Evolutionary conservation across 2,888 invertebrate genomes (phyloP), one percentile per base, ranked within the genome.

Genomic region (Leptopilina syphax): DNA sequence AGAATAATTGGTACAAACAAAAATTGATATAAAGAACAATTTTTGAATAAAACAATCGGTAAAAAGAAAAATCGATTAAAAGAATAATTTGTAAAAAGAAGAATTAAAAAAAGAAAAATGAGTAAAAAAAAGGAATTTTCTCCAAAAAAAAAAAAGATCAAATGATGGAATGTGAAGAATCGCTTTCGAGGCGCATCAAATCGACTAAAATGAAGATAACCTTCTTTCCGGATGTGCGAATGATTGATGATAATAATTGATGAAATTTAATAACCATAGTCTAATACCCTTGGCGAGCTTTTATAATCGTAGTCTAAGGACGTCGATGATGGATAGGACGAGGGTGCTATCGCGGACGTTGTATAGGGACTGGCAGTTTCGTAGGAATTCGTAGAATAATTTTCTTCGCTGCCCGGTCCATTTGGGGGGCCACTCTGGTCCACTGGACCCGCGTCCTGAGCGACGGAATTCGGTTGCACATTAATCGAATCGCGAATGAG

Each of bases 241-340:
- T 50, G 50, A 50, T 50, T 57, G 57, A 57, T 73, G 57, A 34
- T 73, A 9, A 34, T 27, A 27, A n/a, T 57, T 57, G 9, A 34
- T 57, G 34, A n/a, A 57, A 73, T 34, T 34, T 73, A 73, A 73
- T 54, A 73, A n/a, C 73, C 57, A 34, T 73, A 73, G n/a, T 73
- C 73, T n/a, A 73, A 4, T 57, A 73, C 73, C 10, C 41, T 73
- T 34, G 73, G n/a, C 2, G 73, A 73, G n/a, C 57, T 73, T 73
- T 73, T 73, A 27, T 73, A 73, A 41, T 73, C 73, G 34, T 73
- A 73, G n/a, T 73, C 73, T 3, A 57, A 34, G 0, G 73, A 54
- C 24, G n/a, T 27, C 9, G 70, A 54, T 13, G 41, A 57, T 24
- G 73, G 54, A 10, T 73, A 57, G 27, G 73, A 57, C 12, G 70